Conservation (phyloP, 2,888 invertebrate genomes). For the Parthenolecanium corni region DNA sequence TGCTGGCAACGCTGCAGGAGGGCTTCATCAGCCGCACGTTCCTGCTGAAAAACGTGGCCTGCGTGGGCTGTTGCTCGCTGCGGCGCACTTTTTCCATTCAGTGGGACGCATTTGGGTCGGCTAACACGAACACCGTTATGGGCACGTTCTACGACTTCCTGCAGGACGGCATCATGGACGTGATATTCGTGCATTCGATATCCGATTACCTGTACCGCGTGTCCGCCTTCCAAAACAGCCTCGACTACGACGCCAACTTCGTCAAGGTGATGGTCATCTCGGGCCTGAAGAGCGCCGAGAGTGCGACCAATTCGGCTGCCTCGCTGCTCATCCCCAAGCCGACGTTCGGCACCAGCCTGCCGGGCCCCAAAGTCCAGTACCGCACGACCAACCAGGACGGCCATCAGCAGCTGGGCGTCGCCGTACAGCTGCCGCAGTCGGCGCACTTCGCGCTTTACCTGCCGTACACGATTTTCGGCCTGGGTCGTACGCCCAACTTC, state of each 20-base stretch:
- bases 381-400: constrained; percentile 83
- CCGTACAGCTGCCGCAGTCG: constrained; percentile 82
- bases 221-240: constrained; percentile 70
- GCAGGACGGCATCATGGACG: constrained; percentile 88
- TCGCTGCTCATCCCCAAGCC: constrained; percentile 63
- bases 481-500: constrained; percentile 97
- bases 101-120: constrained; percentile 59
- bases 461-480: constrained; percentile 89
- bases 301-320: constrained; percentile 41
- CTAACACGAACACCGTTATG: constrained; percentile 57
- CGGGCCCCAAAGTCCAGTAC: constrained; percentile 80
- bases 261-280: constrained; percentile 61
- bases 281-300: constrained; percentile 22
- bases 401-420: constrained; percentile 61
- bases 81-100: constrained; percentile 63
- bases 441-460: constrained; percentile 85
- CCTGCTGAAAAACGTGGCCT: constrained; percentile 66
- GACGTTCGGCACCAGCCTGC: constrained; percentile 79
- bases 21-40: constrained; percentile 30
- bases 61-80: constrained; percentile 49
- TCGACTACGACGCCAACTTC: constrained; percentile 90
- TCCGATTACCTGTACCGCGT: constrained; percentile 39
- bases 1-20: constrained; percentile 48
- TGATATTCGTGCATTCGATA: constrained; percentile 54
- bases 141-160: constrained; percentile 88